These are phyloP conservation scores for Drosophila malerkotliana DNA, from an alignment of 1,140 invertebrate genomes.

Conservation along the genomic window DNA sequence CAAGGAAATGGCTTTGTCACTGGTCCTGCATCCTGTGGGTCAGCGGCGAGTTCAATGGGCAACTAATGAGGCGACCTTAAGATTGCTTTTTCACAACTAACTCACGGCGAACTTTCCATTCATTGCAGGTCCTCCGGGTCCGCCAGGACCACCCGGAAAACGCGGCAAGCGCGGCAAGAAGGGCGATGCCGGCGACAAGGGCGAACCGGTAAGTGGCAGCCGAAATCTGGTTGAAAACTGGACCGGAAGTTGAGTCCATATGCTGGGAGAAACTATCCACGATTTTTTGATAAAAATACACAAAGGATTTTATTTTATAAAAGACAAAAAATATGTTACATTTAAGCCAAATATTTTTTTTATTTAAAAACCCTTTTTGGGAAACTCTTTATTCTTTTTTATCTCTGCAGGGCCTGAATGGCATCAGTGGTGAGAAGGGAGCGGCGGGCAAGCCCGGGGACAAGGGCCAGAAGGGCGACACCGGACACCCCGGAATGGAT, in stretches of 20 bases:
- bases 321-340: background rate
- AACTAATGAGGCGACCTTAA: slow-evolving; percentile 75
- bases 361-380: background rate
- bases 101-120: slow-evolving; percentile 20
- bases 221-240: background rate
- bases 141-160: slow-evolving; percentile 91
- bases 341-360: background rate
- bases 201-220: slow-evolving; percentile 87
- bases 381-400: slow-evolving; percentile 56
- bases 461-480: slow-evolving; percentile 93
- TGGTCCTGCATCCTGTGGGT: slow-evolving; percentile 45
- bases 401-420: slow-evolving; percentile 92
- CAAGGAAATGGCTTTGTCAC: slow-evolving; percentile 47
- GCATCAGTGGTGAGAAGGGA: slow-evolving; percentile 96
- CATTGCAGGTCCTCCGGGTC: slow-evolving; percentile 89
- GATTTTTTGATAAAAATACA: background rate
- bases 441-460: slow-evolving; percentile 94
- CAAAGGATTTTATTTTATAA: background rate
- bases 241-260: background rate
- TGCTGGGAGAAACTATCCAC: background rate
- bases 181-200: slow-evolving; percentile 92
- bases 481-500: slow-evolving; percentile 94
- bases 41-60: slow-evolving; percentile 65
- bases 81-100: slow-evolving; percentile 40
- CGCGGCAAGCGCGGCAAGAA: slow-evolving; percentile 95